Evolutionary conservation across 2,888 invertebrate species (phyloP).

Genomic region (Drosophila fulvimacula): DNA sequence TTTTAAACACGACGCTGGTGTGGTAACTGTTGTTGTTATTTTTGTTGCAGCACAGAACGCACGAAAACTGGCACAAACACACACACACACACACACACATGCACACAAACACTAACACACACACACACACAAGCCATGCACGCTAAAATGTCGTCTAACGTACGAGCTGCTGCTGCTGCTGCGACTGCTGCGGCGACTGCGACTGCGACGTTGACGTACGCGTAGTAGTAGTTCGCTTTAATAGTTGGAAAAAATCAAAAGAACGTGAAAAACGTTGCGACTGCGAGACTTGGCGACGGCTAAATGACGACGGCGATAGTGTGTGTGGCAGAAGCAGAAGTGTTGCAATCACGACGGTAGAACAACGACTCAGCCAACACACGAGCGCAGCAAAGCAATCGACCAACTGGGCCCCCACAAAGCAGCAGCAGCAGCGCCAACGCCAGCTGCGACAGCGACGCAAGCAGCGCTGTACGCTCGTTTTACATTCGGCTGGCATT

Average conservation of each 20-base stretch:
- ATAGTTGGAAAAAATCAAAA: conserved; percentile 37
- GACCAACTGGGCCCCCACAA: conserved; percentile 66
- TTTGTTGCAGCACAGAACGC: conserved; percentile 60
- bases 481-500: conserved; percentile 16
- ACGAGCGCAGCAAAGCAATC: conserved; percentile 55
- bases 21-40: conserved; percentile 67
- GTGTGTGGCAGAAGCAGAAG: conserved; percentile 61
- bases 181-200: conserved; percentile 5
- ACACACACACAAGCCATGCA: conserved; percentile 18
- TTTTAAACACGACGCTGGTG: conserved; percentile 58
- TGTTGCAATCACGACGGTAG: conserved; percentile 83
- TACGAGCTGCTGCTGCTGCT: conserved; percentile 51
- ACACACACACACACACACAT: conserved; percentile 17
- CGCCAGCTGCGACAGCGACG: conserved; percentile 18
- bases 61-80: conserved; percentile 73
- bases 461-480: conserved; percentile 12
- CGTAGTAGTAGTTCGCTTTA: conserved; percentile 43
- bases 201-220: conserved; percentile 46
- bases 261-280: conserved; percentile 64
- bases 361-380: conserved; percentile 80
- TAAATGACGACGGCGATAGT: conserved; percentile 44
- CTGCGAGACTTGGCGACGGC: conserved; percentile 55
- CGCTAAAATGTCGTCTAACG: conserved; percentile 59
- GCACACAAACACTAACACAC: conserved; percentile 10
- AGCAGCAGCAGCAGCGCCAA: conserved; percentile 32